Evolutionary conservation across 64 coral and sea anemone genomes (phyloP).

Genomic region (Montipora sp.): DNA sequence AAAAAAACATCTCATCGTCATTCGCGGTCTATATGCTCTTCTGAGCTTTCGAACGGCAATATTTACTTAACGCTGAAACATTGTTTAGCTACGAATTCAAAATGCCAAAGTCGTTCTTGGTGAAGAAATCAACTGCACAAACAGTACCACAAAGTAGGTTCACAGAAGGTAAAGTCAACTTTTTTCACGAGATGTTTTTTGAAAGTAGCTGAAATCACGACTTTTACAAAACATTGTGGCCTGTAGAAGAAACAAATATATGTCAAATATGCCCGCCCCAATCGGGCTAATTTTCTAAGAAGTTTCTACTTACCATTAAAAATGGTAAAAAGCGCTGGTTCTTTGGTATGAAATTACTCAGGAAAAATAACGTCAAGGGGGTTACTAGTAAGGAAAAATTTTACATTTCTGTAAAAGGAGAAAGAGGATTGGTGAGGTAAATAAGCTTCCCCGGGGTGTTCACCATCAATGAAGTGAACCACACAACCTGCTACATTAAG

Average conservation of each 20-base stretch:
- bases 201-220: slow-evolving; percentile 74
- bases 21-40: slow-evolving; percentile 82
- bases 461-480: slow-evolving; percentile 19
- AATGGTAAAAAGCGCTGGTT: slow-evolving; percentile 4
- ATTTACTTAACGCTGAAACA: slow-evolving; percentile 75
- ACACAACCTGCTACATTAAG: slow-evolving; percentile 14
- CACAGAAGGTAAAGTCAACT: slow-evolving; percentile 59
- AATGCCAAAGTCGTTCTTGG: slow-evolving; percentile 91
- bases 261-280: slow-evolving; percentile 41
- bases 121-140: slow-evolving; percentile 78
- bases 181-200: slow-evolving; percentile 22
- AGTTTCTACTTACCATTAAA: background rate
- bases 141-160: slow-evolving; percentile 37
- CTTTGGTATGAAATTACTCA: background rate
- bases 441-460: slow-evolving; percentile 12
- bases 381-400: slow-evolving; percentile 1
- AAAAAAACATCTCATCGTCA: slow-evolving; percentile 70
- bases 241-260: slow-evolving; percentile 14
- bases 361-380: background rate
- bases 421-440: slow-evolving; percentile 1
- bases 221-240: slow-evolving; percentile 34
- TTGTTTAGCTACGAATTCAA: slow-evolving; percentile 32
- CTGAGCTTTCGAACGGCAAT: slow-evolving; percentile 66
- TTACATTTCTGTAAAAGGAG: background rate
- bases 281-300: slow-evolving; percentile 23